Evolutionary conservation across 2,113 vertebrate genomes (phyloP).

Genomic region (Eulacestoma nigropectus): DNA sequence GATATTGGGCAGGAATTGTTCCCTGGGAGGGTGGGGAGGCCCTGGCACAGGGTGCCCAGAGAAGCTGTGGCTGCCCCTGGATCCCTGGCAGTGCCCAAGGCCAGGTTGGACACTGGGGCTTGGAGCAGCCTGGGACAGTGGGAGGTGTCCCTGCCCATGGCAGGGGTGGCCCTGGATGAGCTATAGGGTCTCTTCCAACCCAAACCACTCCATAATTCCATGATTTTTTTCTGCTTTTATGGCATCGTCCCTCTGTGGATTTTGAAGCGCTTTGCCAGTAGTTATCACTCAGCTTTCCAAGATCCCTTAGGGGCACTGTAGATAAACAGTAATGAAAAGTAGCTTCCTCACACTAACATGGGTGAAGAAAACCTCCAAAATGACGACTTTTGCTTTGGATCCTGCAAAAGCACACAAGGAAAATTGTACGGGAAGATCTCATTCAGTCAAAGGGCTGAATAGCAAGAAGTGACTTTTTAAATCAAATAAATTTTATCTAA

Average conservation of each 20-base stretch:
- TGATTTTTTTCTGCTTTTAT: not conserved
- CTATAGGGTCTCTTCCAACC: accelerated
- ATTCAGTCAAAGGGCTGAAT: not conserved
- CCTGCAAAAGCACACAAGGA: not conserved
- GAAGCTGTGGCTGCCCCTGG: not conserved
- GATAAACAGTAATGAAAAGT: not conserved
- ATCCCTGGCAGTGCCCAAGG: not conserved
- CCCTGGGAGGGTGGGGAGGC: not conserved
- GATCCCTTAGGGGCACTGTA: not conserved
- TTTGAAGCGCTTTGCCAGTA: not conserved
- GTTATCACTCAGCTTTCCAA: not conserved
- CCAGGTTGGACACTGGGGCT: not conserved
- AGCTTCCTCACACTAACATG: not conserved
- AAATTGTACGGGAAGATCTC: not conserved
- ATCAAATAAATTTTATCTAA: not conserved
- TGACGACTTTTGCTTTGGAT: not conserved
- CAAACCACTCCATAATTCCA: not conserved
- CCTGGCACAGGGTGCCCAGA: not conserved
- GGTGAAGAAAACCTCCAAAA: not conserved
- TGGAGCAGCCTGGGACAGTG: not conserved
- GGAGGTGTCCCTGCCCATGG: not conserved
- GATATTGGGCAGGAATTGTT: not conserved
- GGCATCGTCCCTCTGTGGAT: not conserved
- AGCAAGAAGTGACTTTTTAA: not conserved
- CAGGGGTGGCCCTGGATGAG: accelerated